Percentiles rank a stretch among this genome's conserved stretches.
These are phyloP conservation scores for Erebia aethiops DNA, from an alignment of 2,888 invertebrate species.

Conservation along the genomic window DNA sequence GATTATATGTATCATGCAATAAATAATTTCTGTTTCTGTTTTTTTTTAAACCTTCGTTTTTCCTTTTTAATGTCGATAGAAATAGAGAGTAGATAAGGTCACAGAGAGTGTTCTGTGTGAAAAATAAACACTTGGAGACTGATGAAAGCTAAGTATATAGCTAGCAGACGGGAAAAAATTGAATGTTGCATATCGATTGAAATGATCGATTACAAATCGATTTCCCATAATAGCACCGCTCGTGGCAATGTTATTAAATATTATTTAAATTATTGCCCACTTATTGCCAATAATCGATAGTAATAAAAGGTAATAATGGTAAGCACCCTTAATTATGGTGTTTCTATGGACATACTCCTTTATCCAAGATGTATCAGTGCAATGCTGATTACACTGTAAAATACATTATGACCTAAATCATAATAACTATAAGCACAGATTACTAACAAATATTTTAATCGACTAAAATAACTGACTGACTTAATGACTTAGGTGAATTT, in stretches of 20 bases:
- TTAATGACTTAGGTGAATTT: no score
- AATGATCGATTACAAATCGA: constrained; percentile 10
- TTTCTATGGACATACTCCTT: constrained; percentile 9
- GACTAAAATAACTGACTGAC: no score
- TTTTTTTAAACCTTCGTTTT: no score
- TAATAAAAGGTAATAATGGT: constrained; percentile 36
- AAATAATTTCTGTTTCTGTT: no score
- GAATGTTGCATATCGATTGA: constrained; percentile 10
- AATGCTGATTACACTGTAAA: not conserved
- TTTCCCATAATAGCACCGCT: constrained; percentile 20
- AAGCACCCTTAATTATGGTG: constrained; percentile 35
- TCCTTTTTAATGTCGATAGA: no score
- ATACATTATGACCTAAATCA: not conserved
- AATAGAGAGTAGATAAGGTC: no score
- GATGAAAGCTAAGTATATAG: no score
- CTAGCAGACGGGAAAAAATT: no score
- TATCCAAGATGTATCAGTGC: constrained; percentile 1
- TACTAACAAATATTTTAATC: no score
- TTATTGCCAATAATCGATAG: constrained; percentile 35
- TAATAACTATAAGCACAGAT: not conserved
- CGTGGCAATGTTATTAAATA: constrained; percentile 31
- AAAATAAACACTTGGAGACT: no score
- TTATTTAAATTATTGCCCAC: constrained; percentile 33
- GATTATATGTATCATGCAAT: no score
- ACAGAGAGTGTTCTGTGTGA: no score